Conservation (phyloP, 2,888 invertebrate genomes). For the Escarpia spicata region DNA sequence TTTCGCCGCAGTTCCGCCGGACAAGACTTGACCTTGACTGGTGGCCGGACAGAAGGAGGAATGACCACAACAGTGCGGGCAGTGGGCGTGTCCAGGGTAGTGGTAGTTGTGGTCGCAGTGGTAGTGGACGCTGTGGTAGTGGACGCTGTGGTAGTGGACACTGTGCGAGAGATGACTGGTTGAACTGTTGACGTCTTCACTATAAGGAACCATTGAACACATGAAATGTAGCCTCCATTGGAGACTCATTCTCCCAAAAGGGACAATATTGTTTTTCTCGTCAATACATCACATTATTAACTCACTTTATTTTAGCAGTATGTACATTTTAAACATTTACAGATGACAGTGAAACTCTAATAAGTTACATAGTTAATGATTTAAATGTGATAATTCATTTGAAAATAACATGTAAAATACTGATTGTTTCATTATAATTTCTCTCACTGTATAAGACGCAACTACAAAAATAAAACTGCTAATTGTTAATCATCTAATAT, state of each 20-base stretch:
- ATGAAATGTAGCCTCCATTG: neutral
- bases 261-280: neutral
- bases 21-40: constrained; percentile 33
- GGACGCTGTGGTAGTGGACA: constrained; percentile 31
- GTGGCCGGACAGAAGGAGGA: neutral
- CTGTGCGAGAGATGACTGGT: constrained; percentile 44
- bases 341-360: neutral
- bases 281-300: neutral
- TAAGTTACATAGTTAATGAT: neutral
- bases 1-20: constrained; percentile 36
- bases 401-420: neutral
- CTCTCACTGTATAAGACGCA: neutral
- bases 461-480: neutral
- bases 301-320: neutral
- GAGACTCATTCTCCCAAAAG: neutral
- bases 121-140: constrained; percentile 37
- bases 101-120: neutral
- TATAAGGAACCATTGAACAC: neutral
- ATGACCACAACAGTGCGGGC: neutral
- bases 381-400: neutral
- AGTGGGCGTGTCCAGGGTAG: neutral
- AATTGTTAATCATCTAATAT: neutral
- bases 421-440: neutral
- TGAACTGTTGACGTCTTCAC: constrained; percentile 14
- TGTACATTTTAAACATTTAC: neutral